A percentile compares a stretch with the other conserved stretches of the same genome.
These are phyloP conservation scores for Babylonia areolata DNA, from an alignment of 1,140 invertebrate genomes.

Conservation along the genomic window DNA sequence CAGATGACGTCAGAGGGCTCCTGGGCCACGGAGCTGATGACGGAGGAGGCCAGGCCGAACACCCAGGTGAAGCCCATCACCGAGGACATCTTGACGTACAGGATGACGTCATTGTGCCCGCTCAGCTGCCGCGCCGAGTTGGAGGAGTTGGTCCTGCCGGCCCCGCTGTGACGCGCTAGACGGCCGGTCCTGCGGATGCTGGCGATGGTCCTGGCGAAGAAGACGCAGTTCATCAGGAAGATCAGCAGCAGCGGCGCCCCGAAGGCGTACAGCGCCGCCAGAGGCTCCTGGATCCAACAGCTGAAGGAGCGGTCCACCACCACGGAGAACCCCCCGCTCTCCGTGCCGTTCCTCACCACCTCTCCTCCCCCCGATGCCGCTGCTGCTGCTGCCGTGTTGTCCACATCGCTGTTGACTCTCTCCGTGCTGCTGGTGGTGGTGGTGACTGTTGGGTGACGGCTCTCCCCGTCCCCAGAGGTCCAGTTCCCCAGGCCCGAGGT, in stretches of 20 bases:
- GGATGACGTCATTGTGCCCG: constrained; percentile 75
- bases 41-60: constrained; percentile 72
- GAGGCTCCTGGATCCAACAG: constrained; percentile 77
- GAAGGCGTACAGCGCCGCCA: constrained; percentile 73
- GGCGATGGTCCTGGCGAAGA: constrained; percentile 74
- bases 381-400: neutral
- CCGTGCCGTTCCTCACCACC: neutral
- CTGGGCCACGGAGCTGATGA: constrained; percentile 61
- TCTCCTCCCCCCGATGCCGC: neutral
- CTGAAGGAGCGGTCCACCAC: constrained; percentile 46
- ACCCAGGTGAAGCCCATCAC: constrained; percentile 77
- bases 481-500: neutral
- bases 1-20: constrained; percentile 53
- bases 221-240: constrained; percentile 68
- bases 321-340: neutral
- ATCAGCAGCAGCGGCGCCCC: constrained; percentile 73
- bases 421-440: neutral
- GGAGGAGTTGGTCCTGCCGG: constrained; percentile 42
- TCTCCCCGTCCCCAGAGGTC: neutral
- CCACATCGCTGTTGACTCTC: neutral
- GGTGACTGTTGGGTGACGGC: neutral
- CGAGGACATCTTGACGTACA: constrained; percentile 79
- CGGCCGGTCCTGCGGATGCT: constrained; percentile 77
- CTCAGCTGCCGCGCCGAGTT: constrained; percentile 55
- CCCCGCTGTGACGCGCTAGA: constrained; percentile 50